These are phyloP conservation scores for Acanthococcus lagerstroemiae DNA, from an alignment of 2,888 invertebrate species.

Conservation along the genomic window DNA sequence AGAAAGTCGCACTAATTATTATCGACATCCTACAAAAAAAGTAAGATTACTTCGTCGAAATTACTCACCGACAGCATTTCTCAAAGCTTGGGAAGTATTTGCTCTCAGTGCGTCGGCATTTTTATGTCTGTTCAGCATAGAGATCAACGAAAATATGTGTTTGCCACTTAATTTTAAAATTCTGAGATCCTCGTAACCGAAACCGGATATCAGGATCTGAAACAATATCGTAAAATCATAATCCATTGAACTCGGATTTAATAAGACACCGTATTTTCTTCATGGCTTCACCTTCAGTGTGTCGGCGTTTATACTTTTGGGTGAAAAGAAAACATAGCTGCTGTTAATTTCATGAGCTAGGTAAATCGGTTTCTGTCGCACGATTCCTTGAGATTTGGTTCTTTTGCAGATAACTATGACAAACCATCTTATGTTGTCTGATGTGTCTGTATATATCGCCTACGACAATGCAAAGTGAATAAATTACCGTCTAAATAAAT, in stretches of 20 bases:
- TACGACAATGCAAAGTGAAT: neutral
- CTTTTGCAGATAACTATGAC: neutral
- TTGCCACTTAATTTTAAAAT: slow-evolving; percentile 13
- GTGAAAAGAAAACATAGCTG: slow-evolving; percentile 11
- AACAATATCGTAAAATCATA: neutral
- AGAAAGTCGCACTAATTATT: too few relatives aligned
- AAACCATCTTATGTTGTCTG: slow-evolving; percentile 5
- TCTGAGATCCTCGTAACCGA: slow-evolving; percentile 7
- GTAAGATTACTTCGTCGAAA: too few relatives aligned
- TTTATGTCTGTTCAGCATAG: slow-evolving; percentile 8
- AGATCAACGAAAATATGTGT: slow-evolving; percentile 4
- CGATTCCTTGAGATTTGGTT: neutral
- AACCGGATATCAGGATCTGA: slow-evolving; percentile 5
- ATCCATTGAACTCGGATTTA: neutral
- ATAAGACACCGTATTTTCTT: neutral
- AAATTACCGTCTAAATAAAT: neutral
- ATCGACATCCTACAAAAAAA: too few relatives aligned
- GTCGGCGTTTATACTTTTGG: neutral
- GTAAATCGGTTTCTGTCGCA: neutral
- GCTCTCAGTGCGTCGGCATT: neutral
- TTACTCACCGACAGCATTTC: slow-evolving; percentile 10
- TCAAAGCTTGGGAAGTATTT: slow-evolving; percentile 3
- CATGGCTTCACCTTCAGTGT: neutral
- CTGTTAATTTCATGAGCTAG: neutral
- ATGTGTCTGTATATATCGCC: neutral